These are phyloP conservation scores for Lydus trimaculatus DNA, from an alignment of 2,888 invertebrate genomes.

Conservation along the genomic window DNA sequence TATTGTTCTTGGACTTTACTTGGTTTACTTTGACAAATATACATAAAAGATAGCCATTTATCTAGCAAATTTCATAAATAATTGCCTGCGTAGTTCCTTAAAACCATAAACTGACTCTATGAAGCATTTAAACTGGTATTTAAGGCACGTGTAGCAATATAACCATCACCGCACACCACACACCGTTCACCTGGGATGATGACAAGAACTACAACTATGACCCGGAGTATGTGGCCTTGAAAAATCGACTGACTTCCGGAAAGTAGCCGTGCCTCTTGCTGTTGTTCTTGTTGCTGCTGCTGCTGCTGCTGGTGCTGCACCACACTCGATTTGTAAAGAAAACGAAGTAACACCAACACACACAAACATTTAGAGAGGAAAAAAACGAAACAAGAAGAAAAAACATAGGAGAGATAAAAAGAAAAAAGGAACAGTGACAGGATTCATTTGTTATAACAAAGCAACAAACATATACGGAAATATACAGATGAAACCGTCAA, in stretches of 20 bases:
- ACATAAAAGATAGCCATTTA: background rate
- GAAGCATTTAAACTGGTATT: constrained; percentile 29
- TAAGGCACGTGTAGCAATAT: constrained; percentile 40
- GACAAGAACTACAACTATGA: constrained; percentile 40
- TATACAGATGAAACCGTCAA: background rate
- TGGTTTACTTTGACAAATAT: background rate
- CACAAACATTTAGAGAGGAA: background rate
- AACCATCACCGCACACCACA: background rate
- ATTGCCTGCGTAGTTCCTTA: background rate
- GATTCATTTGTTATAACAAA: background rate
- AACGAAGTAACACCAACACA: background rate
- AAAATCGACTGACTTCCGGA: constrained; percentile 48
- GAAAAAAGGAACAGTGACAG: background rate
- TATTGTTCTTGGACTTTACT: background rate
- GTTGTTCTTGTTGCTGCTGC: constrained; percentile 14
- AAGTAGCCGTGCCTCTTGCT: constrained; percentile 48
- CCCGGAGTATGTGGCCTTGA: constrained; percentile 50
- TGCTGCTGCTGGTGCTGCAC: constrained; percentile 28
- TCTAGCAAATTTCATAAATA: background rate
- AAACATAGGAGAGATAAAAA: no score
- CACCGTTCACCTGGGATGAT: constrained; percentile 38
- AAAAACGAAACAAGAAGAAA: no score
- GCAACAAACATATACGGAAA: background rate
- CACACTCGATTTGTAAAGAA: background rate
- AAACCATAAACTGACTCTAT: background rate